Conservation (phyloP, 2,888 invertebrate species). For the Leptura quadrifasciata region DNA sequence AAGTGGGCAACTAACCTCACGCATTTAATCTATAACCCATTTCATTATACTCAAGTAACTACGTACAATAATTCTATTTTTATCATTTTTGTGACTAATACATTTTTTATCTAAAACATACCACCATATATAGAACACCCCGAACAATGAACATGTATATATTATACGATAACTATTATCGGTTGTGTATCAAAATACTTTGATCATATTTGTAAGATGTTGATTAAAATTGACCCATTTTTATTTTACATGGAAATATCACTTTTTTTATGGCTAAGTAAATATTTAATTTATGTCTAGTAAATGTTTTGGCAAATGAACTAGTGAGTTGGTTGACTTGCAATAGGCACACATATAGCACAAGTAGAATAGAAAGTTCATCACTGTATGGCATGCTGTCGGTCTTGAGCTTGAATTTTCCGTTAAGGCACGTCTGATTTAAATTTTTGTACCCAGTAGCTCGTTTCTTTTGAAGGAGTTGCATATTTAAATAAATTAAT, state of each 20-base stretch:
- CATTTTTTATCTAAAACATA: background rate
- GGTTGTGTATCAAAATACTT: background rate
- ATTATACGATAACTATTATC: background rate
- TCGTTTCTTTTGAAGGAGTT: too few relatives aligned
- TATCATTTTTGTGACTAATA: background rate
- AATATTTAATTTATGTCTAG: background rate
- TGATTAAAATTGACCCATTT: background rate
- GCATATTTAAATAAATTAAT: too few relatives aligned
- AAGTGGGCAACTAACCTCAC: too few relatives aligned
- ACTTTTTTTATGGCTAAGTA: background rate
- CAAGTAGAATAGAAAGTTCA: background rate
- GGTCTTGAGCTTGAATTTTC: background rate
- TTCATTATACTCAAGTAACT: background rate
- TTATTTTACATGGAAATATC: background rate
- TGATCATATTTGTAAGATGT: background rate
- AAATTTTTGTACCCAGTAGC: too few relatives aligned
- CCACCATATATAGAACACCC: background rate
- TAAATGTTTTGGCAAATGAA: background rate
- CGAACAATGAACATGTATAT: background rate
- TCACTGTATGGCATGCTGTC: background rate
- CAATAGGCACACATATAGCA: background rate
- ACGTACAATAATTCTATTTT: background rate
- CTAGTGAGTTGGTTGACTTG: background rate
- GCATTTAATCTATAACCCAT: too few relatives aligned
- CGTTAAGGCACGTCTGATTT: background rate